Conservation (phyloP, 2,113 vertebrate species). For the Mustela lutreola region DNA sequence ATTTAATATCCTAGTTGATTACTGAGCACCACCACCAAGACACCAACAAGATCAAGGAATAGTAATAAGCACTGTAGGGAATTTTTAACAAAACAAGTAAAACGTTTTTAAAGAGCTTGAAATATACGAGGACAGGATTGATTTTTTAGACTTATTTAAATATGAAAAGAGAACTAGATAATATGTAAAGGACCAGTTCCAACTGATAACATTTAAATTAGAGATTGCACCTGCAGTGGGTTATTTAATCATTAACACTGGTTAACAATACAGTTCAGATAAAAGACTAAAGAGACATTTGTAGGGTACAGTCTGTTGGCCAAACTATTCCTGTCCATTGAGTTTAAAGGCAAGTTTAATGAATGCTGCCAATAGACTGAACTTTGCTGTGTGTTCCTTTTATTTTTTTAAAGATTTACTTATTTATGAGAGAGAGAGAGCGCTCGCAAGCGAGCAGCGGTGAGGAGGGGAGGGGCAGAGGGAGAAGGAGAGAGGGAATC, state of each 20-base stretch:
- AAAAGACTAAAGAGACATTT: not conserved
- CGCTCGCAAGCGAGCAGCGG: no score
- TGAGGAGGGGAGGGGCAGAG: not conserved
- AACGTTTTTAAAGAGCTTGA: not conserved
- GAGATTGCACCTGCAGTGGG: not conserved
- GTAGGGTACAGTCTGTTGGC: not conserved
- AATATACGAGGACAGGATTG: not conserved
- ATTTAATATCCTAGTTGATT: not conserved
- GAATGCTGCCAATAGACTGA: not conserved
- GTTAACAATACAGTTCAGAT: not conserved
- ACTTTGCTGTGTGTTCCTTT: not conserved
- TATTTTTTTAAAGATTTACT: not conserved
- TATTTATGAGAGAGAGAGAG: not conserved
- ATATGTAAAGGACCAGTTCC: not conserved
- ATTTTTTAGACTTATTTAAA: constrained; percentile 42
- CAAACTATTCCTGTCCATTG: not conserved
- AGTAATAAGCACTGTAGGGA: not conserved
- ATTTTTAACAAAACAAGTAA: not conserved
- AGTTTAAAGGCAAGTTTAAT: not conserved
- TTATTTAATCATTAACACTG: not conserved
- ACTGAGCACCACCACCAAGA: not conserved
- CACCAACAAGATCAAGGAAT: not conserved
- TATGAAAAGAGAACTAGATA: not conserved
- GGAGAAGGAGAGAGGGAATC: not conserved
- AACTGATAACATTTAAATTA: not conserved